A percentile compares a stretch with the other conserved stretches of the same genome.
These are phyloP conservation scores for Lissocephala sabroskyi DNA, from an alignment of 2,888 invertebrate genomes.

Conservation along the genomic window DNA sequence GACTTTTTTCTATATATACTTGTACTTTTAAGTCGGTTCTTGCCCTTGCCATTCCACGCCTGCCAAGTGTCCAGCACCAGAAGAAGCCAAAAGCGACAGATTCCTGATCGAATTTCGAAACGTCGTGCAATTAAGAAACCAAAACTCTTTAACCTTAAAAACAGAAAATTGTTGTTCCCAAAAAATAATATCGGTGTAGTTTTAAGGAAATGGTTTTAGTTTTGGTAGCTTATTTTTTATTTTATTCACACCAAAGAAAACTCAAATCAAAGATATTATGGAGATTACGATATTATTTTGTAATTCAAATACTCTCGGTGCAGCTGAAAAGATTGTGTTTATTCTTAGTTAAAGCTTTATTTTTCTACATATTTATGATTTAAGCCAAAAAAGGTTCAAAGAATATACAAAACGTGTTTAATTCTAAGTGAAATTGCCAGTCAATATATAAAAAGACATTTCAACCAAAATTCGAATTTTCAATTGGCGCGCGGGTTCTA, in stretches of 20 bases:
- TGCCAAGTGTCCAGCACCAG: constrained; percentile 42
- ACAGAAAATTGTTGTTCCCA: constrained; percentile 57
- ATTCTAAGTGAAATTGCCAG: constrained; percentile 21
- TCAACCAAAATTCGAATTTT: too few relatives aligned
- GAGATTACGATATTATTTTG: constrained; percentile 4
- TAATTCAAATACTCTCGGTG: constrained; percentile 9
- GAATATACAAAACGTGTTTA: constrained; percentile 19
- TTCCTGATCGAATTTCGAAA: constrained; percentile 32
- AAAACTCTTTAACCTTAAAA: constrained; percentile 41
- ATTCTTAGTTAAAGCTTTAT: constrained; percentile 39
- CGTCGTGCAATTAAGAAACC: constrained; percentile 50
- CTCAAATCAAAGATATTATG: too few relatives aligned
- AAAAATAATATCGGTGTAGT: not conserved
- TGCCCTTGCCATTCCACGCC: constrained; percentile 42
- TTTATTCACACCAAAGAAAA: constrained; percentile 48
- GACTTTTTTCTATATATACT: constrained; percentile 1
- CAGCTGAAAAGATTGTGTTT: constrained; percentile 30
- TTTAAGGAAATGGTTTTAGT: not conserved
- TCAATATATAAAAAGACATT: constrained; percentile 59
- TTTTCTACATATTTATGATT: constrained; percentile 26
- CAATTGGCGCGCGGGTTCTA: too few relatives aligned
- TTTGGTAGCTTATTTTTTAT: constrained; percentile 39
- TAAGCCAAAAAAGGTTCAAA: constrained; percentile 21
- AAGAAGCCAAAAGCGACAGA: constrained; percentile 57
- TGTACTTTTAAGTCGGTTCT: constrained; percentile 19